Conservation (phyloP, 1,140 invertebrate genomes). For the Contarinia nasturtii region DNA sequence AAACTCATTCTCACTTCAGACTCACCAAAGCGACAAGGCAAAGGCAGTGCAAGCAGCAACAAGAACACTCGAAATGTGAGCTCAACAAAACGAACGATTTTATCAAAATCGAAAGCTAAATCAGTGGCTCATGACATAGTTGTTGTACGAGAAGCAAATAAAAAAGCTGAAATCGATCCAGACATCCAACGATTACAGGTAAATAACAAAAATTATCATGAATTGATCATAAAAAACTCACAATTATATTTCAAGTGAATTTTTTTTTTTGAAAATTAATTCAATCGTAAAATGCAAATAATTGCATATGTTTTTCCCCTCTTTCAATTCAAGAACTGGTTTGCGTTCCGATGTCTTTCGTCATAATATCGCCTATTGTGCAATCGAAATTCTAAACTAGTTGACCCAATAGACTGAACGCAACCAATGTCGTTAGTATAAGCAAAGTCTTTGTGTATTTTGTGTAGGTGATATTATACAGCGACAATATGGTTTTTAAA, state of each 20-base stretch:
- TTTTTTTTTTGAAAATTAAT: conserved; percentile 1
- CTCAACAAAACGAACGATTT: conserved; percentile 12
- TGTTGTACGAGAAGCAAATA: conserved; percentile 56
- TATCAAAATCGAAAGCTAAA: conserved; percentile 8
- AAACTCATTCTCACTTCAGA: conserved; percentile 22
- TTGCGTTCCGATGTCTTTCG: too few species aligned
- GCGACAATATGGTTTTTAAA: too few species aligned
- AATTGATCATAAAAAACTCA: neutral
- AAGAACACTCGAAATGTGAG: conserved; percentile 7
- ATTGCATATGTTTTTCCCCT: too few species aligned
- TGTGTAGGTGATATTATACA: too few species aligned
- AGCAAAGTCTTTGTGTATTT: too few species aligned
- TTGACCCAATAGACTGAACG: too few species aligned
- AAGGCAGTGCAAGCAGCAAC: conserved; percentile 22
- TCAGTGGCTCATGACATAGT: conserved; percentile 48
- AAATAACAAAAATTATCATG: conserved; percentile 5
- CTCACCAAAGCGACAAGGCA: conserved; percentile 53
- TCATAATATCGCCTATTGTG: too few species aligned
- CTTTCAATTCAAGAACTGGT: too few species aligned
- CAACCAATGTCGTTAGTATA: too few species aligned
- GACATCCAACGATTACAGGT: conserved; percentile 59
- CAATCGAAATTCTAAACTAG: too few species aligned
- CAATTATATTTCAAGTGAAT: too few species aligned
- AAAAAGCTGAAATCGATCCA: conserved; percentile 39
- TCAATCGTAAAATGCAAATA: neutral